phyloP scores from a whole-genome alignment of 2,888 invertebrate genomes.

The Meteorus cinctellus region DNA sequence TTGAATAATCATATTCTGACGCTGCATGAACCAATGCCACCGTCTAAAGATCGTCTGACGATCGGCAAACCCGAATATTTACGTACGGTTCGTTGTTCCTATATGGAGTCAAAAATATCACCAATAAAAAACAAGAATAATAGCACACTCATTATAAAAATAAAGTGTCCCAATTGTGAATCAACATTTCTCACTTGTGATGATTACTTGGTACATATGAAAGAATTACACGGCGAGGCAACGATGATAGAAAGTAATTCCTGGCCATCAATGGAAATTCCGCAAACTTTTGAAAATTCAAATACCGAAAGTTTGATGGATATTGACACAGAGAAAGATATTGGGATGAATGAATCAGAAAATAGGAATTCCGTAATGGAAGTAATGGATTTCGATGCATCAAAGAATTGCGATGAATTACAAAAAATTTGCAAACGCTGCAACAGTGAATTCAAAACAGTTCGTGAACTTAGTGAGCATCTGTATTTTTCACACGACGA shows the following conservation, averaged over 20 bases:
- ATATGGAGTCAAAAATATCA: neutral
- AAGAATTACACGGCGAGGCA: slow-evolving; percentile 21
- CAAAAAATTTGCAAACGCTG: slow-evolving; percentile 26
- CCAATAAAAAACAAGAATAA: neutral
- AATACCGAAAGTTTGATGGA: neutral
- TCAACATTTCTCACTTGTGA: slow-evolving; percentile 23
- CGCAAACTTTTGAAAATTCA: neutral
- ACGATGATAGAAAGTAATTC: neutral
- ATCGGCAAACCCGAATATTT: slow-evolving; percentile 33
- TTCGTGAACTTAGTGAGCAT: slow-evolving; percentile 46
- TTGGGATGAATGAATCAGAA: neutral
- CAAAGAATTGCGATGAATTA: neutral
- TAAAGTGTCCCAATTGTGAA: slow-evolving; percentile 41
- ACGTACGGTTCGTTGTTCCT: slow-evolving; percentile 5
- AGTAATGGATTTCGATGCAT: neutral
- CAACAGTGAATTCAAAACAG: slow-evolving; percentile 10
- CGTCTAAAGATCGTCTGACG: slow-evolving; percentile 6
- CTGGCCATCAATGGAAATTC: neutral
- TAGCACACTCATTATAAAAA: neutral
- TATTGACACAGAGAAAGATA: neutral
- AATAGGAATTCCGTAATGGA: neutral
- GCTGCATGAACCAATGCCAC: slow-evolving; percentile 8
- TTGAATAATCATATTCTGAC: slow-evolving; percentile 7
- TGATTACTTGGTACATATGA: slow-evolving; percentile 40
- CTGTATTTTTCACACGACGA: slow-evolving; percentile 48